These are phyloP conservation scores for Pachycephus smyrnensis DNA, from an alignment of 2,888 invertebrate genomes.

Conservation along the genomic window DNA sequence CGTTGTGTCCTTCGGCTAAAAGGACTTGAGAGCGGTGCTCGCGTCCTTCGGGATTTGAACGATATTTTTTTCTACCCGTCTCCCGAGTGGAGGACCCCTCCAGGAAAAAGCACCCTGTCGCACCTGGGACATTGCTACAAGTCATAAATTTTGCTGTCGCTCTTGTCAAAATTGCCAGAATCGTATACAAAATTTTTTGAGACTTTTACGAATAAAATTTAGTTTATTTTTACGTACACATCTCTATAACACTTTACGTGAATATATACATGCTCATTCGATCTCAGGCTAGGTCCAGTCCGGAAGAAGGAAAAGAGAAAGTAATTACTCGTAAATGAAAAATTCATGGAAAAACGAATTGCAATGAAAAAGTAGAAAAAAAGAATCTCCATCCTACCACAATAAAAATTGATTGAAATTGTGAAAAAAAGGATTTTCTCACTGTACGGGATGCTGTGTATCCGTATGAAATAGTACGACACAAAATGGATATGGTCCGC, in stretches of 20 bases:
- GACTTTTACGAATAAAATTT: not conserved
- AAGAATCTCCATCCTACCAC: too few species aligned
- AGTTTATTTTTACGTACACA: not conserved
- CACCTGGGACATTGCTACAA: not conserved
- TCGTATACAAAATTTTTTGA: not conserved
- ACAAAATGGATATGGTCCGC: not conserved
- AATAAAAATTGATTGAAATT: not conserved
- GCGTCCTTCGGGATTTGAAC: conserved; percentile 33
- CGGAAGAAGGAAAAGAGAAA: not conserved
- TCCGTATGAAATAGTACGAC: not conserved
- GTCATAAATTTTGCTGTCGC: not conserved
- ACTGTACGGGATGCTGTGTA: not conserved
- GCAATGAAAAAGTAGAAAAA: too few species aligned
- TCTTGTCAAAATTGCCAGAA: not conserved
- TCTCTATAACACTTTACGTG: not conserved
- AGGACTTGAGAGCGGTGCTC: not conserved
- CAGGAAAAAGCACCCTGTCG: not conserved
- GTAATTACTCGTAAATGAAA: not conserved
- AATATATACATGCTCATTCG: not conserved
- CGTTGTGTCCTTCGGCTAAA: not conserved
- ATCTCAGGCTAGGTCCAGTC: not conserved
- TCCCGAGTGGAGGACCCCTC: not conserved
- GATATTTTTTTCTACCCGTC: not conserved
- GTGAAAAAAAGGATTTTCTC: not conserved
- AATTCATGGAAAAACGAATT: not conserved